A percentile compares a stretch with the other conserved stretches of the same genome.
These are phyloP conservation scores for Dipodomys merriami DNA, from an alignment of 2,113 vertebrate species.

Conservation along the genomic window DNA sequence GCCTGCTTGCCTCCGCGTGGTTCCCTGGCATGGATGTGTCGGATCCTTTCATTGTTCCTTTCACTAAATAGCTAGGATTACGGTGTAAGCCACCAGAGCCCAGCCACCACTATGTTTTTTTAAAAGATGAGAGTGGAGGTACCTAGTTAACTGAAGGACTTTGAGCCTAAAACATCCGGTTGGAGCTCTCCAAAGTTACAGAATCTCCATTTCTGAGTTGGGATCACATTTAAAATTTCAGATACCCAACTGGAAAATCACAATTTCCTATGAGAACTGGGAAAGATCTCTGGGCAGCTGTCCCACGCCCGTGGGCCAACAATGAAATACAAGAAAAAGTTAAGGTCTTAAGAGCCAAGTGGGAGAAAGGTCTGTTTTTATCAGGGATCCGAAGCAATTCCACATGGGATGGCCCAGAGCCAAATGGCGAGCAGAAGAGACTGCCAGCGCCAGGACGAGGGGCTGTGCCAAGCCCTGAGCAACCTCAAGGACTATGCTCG, in stretches of 20 bases:
- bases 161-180: background rate
- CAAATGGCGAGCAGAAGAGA: background rate
- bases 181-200: background rate
- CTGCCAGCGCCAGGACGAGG: background rate
- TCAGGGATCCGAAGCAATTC: no score
- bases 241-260: background rate
- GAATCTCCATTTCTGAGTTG: background rate
- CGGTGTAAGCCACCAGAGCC: no score
- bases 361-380: background rate
- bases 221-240: background rate
- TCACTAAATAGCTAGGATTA: no score
- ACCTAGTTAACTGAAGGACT: background rate
- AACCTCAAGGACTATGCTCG: background rate
- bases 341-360: constrained; percentile 1
- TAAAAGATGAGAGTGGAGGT: background rate
- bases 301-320: accelerated
- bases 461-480: background rate
- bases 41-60: no score
- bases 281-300: background rate
- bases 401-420: no score
- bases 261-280: background rate
- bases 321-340: background rate
- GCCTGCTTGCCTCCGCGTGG: no score
- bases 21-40: no score
- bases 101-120: background rate